Conservation (phyloP, 2,888 invertebrate genomes). For the Philhelius pedissequus region DNA sequence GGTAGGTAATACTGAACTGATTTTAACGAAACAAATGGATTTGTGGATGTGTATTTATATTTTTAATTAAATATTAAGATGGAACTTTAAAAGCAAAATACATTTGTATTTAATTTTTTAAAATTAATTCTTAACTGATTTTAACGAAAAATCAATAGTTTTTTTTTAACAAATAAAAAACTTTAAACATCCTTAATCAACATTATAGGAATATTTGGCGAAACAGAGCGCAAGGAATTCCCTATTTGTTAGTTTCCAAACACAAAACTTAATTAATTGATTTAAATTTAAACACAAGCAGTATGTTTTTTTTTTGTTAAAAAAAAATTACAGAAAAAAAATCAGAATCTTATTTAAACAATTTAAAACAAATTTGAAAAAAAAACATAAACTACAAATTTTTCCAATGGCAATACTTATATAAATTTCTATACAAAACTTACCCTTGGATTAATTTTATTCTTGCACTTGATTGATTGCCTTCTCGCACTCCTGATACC, state of each 20-base stretch:
- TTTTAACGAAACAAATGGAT: background rate
- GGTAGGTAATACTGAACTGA: background rate
- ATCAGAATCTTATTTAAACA: background rate
- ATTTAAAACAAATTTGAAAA: background rate
- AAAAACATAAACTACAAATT: background rate
- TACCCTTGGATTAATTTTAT: conserved; percentile 8
- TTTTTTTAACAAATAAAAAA: background rate
- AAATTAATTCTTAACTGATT: background rate
- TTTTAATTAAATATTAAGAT: background rate
- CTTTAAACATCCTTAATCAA: background rate
- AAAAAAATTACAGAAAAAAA: background rate
- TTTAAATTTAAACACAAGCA: background rate
- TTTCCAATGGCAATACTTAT: conserved; percentile 43
- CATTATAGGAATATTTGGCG: background rate
- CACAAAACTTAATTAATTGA: background rate
- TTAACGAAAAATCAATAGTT: background rate
- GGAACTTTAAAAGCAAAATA: too few relatives aligned
- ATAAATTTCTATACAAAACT: background rate
- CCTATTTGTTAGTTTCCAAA: background rate
- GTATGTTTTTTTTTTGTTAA: background rate
- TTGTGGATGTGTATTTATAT: too few relatives aligned
- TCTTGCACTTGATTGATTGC: conserved; percentile 45
- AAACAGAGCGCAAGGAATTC: background rate
- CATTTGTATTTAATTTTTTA: background rate
- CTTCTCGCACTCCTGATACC: background rate